phyloP scores from a whole-genome alignment of 1,140 invertebrate genomes.

The Trissolcus basalis region DNA sequence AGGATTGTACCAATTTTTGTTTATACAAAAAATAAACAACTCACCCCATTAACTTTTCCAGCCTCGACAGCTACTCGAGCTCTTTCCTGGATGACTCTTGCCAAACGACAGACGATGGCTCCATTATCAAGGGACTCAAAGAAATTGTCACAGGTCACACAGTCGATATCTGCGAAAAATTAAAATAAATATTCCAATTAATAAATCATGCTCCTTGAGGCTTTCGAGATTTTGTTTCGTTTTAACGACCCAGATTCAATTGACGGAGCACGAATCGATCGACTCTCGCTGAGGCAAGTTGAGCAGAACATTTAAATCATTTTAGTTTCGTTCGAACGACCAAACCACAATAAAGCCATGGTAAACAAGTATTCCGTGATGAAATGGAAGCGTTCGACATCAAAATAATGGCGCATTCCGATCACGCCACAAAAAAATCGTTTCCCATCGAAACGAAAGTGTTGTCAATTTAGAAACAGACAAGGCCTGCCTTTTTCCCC shows the following conservation, averaged over 20 bases:
- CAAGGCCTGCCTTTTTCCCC: not conserved
- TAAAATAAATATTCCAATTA: slow-evolving; percentile 8
- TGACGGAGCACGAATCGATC: slow-evolving; percentile 39
- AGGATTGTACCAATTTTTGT: no score
- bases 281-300: slow-evolving; percentile 58
- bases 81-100: slow-evolving; percentile 84
- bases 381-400: slow-evolving; percentile 53
- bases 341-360: slow-evolving; percentile 51
- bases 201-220: not conserved
- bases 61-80: slow-evolving; percentile 80
- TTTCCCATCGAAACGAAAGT: slow-evolving; percentile 50
- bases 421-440: slow-evolving; percentile 44
- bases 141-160: slow-evolving; percentile 86
- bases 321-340: slow-evolving; percentile 63
- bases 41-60: slow-evolving; percentile 80
- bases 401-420: slow-evolving; percentile 49
- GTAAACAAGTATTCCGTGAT: slow-evolving; percentile 55
- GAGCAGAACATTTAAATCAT: slow-evolving; percentile 65
- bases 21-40: slow-evolving; percentile 1
- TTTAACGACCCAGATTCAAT: slow-evolving; percentile 8
- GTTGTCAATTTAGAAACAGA: slow-evolving; percentile 15
- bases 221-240: not conserved
- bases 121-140: slow-evolving; percentile 88
- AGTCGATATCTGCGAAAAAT: slow-evolving; percentile 81
- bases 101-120: slow-evolving; percentile 85